phyloP scores from a whole-genome alignment of 2,113 vertebrate species.

The Labeo rohita region DNA sequence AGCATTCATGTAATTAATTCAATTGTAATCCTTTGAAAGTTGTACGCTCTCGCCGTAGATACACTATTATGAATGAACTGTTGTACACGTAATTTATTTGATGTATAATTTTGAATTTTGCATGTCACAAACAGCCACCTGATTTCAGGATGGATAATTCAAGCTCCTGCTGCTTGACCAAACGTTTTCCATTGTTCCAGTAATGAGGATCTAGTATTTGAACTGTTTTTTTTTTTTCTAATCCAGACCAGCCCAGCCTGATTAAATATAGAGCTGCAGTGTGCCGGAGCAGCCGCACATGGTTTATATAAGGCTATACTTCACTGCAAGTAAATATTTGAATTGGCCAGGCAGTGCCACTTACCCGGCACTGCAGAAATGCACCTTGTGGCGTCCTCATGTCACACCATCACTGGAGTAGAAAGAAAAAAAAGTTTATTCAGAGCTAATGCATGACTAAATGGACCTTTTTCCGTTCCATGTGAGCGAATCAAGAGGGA shows the following conservation, averaged over 20 bases:
- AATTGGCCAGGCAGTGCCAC: slow-evolving; percentile 34
- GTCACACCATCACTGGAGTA: neutral
- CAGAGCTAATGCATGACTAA: neutral
- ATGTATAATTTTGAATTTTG: too few species aligned
- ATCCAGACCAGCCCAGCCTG: neutral
- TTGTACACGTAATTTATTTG: neutral
- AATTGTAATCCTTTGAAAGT: neutral
- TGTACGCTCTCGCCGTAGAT: neutral
- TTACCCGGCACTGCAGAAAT: slow-evolving; percentile 37
- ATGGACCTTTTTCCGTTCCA: slow-evolving; percentile 13
- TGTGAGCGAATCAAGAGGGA: neutral
- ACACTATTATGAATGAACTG: neutral
- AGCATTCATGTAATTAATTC: neutral
- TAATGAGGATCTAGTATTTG: neutral
- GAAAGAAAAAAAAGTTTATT: slow-evolving; percentile 34
- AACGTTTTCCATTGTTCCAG: slow-evolving; percentile 15
- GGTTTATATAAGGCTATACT: slow-evolving; percentile 50
- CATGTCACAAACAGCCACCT: too few species aligned
- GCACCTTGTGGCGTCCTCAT: neutral
- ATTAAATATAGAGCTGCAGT: slow-evolving; percentile 48
- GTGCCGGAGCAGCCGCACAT: neutral
- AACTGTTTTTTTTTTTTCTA: neutral
- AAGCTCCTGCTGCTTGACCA: neutral
- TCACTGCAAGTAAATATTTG: slow-evolving; percentile 55
- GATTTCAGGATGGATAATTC: neutral